Evolutionary conservation across 1,140 invertebrate species (phyloP).

Genomic region (Metaphire vulgaris): DNA sequence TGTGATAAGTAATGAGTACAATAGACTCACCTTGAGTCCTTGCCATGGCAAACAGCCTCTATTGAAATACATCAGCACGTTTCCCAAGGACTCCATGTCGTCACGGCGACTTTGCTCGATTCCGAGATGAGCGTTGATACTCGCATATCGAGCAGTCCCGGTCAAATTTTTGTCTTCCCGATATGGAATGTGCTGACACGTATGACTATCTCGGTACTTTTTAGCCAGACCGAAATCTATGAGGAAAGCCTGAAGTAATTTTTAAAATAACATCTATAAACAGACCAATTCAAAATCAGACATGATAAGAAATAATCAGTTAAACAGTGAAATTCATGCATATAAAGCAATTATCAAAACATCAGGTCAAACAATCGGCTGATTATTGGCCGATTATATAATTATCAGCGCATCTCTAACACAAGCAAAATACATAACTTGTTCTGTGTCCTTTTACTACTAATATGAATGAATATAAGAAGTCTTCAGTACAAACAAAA

Average conservation of each 20-base stretch:
- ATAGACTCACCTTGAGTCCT: constrained; percentile 66
- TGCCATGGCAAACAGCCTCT: constrained; percentile 88
- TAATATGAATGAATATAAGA: neutral
- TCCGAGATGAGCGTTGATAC: constrained; percentile 92
- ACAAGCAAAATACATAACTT: too few relatives aligned
- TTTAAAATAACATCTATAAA: too few relatives aligned
- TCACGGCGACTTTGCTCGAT: constrained; percentile 68
- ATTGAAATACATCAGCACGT: constrained; percentile 93
- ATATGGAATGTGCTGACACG: constrained; percentile 82
- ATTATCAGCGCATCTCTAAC: too few relatives aligned
- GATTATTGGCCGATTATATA: too few relatives aligned
- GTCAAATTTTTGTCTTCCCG: constrained; percentile 96
- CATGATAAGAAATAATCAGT: too few relatives aligned
- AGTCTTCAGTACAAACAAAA: neutral
- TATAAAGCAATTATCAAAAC: too few relatives aligned
- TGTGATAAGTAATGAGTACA: too few relatives aligned
- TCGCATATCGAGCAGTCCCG: constrained; percentile 90
- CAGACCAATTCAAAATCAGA: too few relatives aligned
- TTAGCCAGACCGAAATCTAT: constrained; percentile 97
- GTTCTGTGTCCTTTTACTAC: neutral
- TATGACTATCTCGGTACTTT: constrained; percentile 82
- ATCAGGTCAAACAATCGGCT: too few relatives aligned
- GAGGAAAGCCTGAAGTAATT: constrained; percentile 69
- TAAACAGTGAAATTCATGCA: too few relatives aligned
- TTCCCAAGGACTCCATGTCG: constrained; percentile 93